Conservation (phyloP, 2,888 invertebrate species). For the Folsomia candida region DNA sequence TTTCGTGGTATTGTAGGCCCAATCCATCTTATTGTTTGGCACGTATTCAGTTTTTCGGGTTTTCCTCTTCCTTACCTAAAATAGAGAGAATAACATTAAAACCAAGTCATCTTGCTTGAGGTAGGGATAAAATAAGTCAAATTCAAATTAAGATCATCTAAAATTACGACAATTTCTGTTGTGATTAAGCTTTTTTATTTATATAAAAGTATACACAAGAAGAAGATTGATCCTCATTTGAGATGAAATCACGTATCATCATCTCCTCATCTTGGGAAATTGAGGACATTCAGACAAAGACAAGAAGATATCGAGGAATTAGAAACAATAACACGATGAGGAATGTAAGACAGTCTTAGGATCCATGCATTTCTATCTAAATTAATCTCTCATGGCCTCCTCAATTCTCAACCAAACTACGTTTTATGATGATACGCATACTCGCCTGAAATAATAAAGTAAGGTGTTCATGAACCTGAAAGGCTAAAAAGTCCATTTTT, state of each 20-base stretch:
- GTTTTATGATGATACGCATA: not conserved
- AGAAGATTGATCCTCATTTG: too few species aligned
- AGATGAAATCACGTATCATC: not conserved
- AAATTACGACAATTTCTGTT: too few species aligned
- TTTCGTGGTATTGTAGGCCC: conserved; percentile 43
- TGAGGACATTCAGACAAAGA: not conserved
- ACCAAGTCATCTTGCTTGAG: too few species aligned
- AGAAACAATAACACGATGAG: not conserved
- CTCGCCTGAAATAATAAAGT: not conserved
- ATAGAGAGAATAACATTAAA: not conserved
- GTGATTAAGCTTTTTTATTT: too few species aligned
- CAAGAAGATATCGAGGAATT: not conserved
- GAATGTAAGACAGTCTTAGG: not conserved
- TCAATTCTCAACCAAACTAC: not conserved
- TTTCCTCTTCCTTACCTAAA: not conserved
- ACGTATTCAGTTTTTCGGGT: too few species aligned
- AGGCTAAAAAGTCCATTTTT: conserved; percentile 18
- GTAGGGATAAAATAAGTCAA: too few species aligned
- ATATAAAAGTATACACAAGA: too few species aligned
- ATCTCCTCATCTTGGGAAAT: not conserved
- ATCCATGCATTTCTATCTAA: not conserved
- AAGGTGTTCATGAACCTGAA: conserved; percentile 13
- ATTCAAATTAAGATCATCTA: too few species aligned
- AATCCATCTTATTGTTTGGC: conserved; percentile 39
- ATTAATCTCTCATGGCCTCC: not conserved